Evolutionary conservation across 1,140 invertebrate species (phyloP).

Genomic region (Zaprionus nigranus): DNA sequence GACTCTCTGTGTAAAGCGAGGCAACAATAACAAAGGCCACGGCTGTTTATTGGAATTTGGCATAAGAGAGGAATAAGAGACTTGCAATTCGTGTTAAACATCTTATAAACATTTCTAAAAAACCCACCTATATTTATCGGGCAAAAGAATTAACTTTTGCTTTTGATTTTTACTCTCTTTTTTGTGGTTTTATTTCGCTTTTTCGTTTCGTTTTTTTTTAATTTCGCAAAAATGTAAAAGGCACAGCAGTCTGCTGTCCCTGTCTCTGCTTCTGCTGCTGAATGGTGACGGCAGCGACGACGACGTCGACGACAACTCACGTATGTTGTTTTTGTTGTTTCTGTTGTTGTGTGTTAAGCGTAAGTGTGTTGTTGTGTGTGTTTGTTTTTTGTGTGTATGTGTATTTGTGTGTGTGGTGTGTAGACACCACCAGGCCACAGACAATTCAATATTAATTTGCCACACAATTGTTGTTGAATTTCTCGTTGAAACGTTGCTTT

Average conservation of each 20-base stretch:
- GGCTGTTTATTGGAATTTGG: slow-evolving; percentile 60
- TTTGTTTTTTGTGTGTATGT: slow-evolving; percentile 34
- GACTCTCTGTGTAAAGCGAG: slow-evolving; percentile 34
- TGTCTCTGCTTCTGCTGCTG: slow-evolving; percentile 20
- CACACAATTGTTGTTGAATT: slow-evolving; percentile 40
- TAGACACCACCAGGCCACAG: slow-evolving; percentile 43
- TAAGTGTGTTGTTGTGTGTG: slow-evolving; percentile 53
- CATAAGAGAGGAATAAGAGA: slow-evolving; percentile 32
- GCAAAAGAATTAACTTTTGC: slow-evolving; percentile 56
- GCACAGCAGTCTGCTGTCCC: slow-evolving; percentile 37
- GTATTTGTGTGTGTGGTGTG: slow-evolving; percentile 34
- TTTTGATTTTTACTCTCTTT: slow-evolving; percentile 19
- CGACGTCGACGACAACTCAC: slow-evolving; percentile 74
- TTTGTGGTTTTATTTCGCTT: slow-evolving; percentile 15
- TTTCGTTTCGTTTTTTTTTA: slow-evolving; percentile 56
- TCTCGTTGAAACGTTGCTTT: slow-evolving; percentile 26
- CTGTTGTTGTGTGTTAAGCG: slow-evolving; percentile 47
- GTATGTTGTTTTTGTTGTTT: slow-evolving; percentile 65
- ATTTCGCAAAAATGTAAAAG: slow-evolving; percentile 50
- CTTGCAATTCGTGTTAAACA: slow-evolving; percentile 25
- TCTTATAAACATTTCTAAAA: slow-evolving; percentile 13
- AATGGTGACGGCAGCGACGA: slow-evolving; percentile 67
- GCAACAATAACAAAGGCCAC: slow-evolving; percentile 63
- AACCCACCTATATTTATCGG: slow-evolving; percentile 65
- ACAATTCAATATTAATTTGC: slow-evolving; percentile 41